These are phyloP conservation scores for Drosophila persimilis DNA, from an alignment of 1,140 invertebrate species.

Conservation along the genomic window DNA sequence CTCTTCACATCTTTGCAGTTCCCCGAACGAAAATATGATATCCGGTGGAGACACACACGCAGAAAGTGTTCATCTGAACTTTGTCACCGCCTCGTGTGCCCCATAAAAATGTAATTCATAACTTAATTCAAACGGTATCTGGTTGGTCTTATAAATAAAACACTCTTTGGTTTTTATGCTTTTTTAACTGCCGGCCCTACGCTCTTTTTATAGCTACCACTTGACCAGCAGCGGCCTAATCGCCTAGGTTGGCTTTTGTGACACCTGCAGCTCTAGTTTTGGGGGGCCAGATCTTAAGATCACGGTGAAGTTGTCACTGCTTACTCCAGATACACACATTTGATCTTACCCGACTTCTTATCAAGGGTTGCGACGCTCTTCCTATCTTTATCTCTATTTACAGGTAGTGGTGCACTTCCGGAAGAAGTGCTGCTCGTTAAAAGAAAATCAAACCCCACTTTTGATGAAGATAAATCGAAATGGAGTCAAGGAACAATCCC, in stretches of 20 bases:
- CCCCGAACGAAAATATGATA: slow-evolving; percentile 49
- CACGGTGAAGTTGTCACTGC: slow-evolving; percentile 46
- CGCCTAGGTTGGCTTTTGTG: slow-evolving; percentile 55
- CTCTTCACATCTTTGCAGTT: slow-evolving; percentile 3
- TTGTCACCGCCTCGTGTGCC: slow-evolving; percentile 67
- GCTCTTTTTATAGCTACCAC: slow-evolving; percentile 62
- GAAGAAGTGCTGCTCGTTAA: slow-evolving; percentile 27
- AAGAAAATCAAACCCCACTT: slow-evolving; percentile 24
- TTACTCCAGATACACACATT: slow-evolving; percentile 20
- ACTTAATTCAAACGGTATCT: slow-evolving; percentile 49
- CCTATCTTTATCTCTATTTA: neutral
- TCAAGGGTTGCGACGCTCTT: neutral
- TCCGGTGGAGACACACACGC: slow-evolving; percentile 41
- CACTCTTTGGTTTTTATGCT: slow-evolving; percentile 46
- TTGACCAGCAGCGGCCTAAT: slow-evolving; percentile 45
- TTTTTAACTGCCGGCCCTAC: slow-evolving; percentile 60
- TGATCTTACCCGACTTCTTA: slow-evolving; percentile 38
- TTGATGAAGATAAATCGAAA: slow-evolving; percentile 72
- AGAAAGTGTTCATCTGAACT: slow-evolving; percentile 55
- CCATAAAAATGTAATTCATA: slow-evolving; percentile 54
- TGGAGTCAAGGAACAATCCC: neutral
- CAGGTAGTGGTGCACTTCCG: slow-evolving; percentile 65
- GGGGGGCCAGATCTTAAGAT: slow-evolving; percentile 17
- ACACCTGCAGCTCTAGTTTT: slow-evolving; percentile 57
- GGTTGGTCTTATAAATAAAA: slow-evolving; percentile 13